Base-by-base conservation (phyloP, 2,888 invertebrate genomes). In the Eupithecia vulgata region DNA sequence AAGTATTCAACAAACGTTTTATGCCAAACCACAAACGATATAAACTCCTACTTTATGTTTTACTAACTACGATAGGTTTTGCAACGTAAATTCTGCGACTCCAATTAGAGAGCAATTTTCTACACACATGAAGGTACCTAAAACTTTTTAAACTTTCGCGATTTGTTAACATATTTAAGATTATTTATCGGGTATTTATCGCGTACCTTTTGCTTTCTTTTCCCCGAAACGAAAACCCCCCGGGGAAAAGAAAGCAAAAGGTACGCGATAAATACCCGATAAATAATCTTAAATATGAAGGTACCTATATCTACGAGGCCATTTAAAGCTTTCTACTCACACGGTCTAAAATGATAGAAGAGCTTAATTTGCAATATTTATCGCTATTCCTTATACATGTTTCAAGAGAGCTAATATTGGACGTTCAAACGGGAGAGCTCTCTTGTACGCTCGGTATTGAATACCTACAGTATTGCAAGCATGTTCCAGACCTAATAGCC, bases 351-450 rank as follows among this genome's bases (percentile, higher is more conserved):
- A 57, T 57, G 25, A 57, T 21, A 12, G 25, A 25, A 21, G 57
- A 21, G 25, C 21, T 57, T 25, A 25, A 57, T 57, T 52, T 52
- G 52, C 21, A 57, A 57, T 5, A 57, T 57, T 52, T 57, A 57
- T 57, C 57, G 21, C 25, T 25, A 25, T 25, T 25, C 21, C 25
- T 13, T 57, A 13, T 57, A 25, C 21, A 25, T 57, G 21, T 57
- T 21, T 25, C 57, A 12, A 57, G 25, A 12, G 57, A 57, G 57
- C 57, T 21, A 57, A 57, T 57, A 57, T 57, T 57, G 57, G 57
- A 57, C 57, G 25, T 57, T 12, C 57, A 25, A 57, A 57, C 57
- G 12, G 52, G 25, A 57, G 21, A 1, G 57, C 57, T 25, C 57
- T 57, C 25, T 21, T 13, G 12, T 25, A 57, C 57, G 57, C 3